Conservation (phyloP, 37 sponge, comb jelly and placozoan genomes). For the Oscarella lobularis region DNA sequence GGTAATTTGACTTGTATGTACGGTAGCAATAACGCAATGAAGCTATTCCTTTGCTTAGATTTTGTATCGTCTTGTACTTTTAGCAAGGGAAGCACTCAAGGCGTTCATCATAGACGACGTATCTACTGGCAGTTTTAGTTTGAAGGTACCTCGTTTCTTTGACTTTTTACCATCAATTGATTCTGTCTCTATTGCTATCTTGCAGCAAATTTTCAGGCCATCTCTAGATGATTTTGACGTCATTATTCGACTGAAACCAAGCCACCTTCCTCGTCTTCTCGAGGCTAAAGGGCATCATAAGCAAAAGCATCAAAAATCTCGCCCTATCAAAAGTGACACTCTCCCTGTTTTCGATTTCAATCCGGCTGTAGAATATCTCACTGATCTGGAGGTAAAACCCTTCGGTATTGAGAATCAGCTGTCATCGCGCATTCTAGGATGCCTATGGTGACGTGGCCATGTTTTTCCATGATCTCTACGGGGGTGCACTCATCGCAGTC, state of each 20-base stretch:
- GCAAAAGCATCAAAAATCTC: not conserved
- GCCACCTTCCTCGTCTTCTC: conserved; percentile 23
- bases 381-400: conserved; percentile 53
- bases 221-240: conserved; percentile 65
- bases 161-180: too few species aligned
- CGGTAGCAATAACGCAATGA: too few species aligned
- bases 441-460: conserved; percentile 60
- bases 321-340: not conserved
- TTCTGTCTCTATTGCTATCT: too few species aligned
- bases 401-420: not conserved
- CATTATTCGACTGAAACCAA: conserved; percentile 55
- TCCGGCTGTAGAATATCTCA: conserved; percentile 45
- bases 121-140: too few species aligned
- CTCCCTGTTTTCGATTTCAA: conserved; percentile 76
- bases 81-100: too few species aligned
- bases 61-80: too few species aligned
- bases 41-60: too few species aligned
- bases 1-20: too few species aligned
- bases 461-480: conserved; percentile 86
- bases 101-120: too few species aligned
- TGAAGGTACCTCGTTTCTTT: too few species aligned
- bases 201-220: conserved; percentile 70
- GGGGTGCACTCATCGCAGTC: conserved; percentile 61
- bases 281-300: conserved; percentile 4
- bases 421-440: conserved; percentile 14